Conservation (phyloP, 2,888 invertebrate genomes). For the Agapostemon virescens region DNA sequence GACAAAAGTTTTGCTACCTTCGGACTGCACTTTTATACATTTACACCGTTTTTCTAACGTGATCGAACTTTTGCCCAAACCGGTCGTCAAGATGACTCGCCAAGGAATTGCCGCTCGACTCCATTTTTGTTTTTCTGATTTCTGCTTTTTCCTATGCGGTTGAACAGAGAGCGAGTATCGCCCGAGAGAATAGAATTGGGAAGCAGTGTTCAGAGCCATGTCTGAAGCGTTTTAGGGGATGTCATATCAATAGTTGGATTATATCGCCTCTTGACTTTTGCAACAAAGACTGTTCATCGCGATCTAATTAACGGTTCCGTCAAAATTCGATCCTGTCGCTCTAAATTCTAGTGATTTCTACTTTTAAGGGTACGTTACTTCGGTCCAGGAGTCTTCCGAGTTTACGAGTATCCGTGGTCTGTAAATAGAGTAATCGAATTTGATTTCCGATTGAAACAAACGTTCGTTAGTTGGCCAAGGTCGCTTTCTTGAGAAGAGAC, state of each 20-base stretch:
- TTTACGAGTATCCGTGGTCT: slow-evolving; percentile 38
- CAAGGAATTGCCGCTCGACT: slow-evolving; percentile 50
- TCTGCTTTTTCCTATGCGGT: slow-evolving; percentile 27
- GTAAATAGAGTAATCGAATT: slow-evolving; percentile 34
- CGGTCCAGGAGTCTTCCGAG: slow-evolving; percentile 51
- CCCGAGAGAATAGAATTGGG: slow-evolving; percentile 23
- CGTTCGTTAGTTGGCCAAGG: neutral
- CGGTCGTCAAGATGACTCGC: slow-evolving; percentile 45
- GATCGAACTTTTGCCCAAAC: slow-evolving; percentile 71
- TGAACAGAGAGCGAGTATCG: slow-evolving; percentile 30
- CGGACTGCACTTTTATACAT: slow-evolving; percentile 75
- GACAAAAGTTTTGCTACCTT: slow-evolving; percentile 71
- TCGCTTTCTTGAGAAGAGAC: neutral
- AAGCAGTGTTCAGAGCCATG: slow-evolving; percentile 42
- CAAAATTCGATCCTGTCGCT: neutral
- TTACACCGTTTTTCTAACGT: slow-evolving; percentile 73
- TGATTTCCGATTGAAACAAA: neutral
- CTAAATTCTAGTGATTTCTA: neutral
- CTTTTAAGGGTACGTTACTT: neutral
- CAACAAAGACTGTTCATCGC: slow-evolving; percentile 9
- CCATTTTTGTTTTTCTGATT: neutral
- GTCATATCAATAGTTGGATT: slow-evolving; percentile 57
- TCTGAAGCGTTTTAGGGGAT: slow-evolving; percentile 30
- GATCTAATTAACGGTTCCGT: neutral
- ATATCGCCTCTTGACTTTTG: slow-evolving; percentile 53